A percentile compares a stretch with the other conserved stretches of the same genome.
Conservation (phyloP, 2,797 vertebrate species). For the Falco columbarius region DNA sequence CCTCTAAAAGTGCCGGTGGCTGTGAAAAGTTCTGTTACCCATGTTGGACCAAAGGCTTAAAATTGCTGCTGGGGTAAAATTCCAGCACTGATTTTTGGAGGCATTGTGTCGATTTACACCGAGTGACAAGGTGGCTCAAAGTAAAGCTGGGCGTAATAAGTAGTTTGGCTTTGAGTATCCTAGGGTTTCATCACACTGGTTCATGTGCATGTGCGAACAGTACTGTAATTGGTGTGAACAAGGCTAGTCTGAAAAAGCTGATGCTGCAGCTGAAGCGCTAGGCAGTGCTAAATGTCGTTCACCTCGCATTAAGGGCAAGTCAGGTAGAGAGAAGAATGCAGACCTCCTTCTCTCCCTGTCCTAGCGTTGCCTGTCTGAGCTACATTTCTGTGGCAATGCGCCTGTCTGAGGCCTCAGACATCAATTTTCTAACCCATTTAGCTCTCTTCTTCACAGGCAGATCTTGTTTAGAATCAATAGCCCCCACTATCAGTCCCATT, state of each 20-base stretch:
- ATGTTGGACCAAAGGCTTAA: neutral
- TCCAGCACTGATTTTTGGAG: neutral
- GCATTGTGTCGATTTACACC: neutral
- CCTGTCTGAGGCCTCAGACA: neutral
- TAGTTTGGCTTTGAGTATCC: neutral
- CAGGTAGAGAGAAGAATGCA: neutral
- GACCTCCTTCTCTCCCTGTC: neutral
- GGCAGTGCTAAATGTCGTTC: neutral
- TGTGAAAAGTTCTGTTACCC: neutral
- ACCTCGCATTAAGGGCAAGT: neutral
- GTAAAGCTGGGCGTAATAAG: neutral
- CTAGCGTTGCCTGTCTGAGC: neutral
- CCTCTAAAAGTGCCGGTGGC: neutral
- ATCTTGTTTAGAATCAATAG: conserved; percentile 33
- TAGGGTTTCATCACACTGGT: neutral
- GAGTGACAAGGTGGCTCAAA: neutral
- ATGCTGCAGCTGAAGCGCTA: neutral
- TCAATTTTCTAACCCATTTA: conserved; percentile 34
- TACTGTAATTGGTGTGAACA: neutral
- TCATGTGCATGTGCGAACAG: neutral
- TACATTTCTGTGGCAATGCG: neutral
- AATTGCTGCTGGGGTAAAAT: neutral
- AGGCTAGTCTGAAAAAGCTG: neutral
- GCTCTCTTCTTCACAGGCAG: neutral
- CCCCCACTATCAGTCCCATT: neutral